These are phyloP conservation scores for Epizoanthus illoricatus DNA, from an alignment of 92 coral and sea anemone species.

Conservation along the genomic window DNA sequence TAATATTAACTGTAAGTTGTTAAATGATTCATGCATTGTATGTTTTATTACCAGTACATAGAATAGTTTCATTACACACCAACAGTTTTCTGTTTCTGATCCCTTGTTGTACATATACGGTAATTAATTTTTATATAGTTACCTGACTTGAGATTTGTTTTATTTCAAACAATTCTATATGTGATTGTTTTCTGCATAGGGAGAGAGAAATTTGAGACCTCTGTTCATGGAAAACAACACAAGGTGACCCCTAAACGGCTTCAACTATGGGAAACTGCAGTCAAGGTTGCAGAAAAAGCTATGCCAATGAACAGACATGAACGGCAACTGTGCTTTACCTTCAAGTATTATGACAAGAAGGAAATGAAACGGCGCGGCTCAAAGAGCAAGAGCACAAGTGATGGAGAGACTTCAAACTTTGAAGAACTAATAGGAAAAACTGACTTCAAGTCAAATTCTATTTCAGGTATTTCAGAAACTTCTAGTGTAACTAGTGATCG, in stretches of 20 bases:
- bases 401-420: slow-evolving; percentile 11
- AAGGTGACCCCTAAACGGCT: slow-evolving; percentile 74
- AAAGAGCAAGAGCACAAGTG: slow-evolving; percentile 52
- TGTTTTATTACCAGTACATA: too few species aligned
- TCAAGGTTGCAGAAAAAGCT: slow-evolving; percentile 92
- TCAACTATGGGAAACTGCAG: slow-evolving; percentile 87
- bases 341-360: slow-evolving; percentile 78
- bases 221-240: slow-evolving; percentile 78
- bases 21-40: too few species aligned
- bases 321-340: slow-evolving; percentile 87
- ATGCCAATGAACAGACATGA: slow-evolving; percentile 92
- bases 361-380: slow-evolving; percentile 52
- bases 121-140: background rate
- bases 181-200: slow-evolving; percentile 49
- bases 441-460: background rate
- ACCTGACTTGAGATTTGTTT: background rate
- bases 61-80: too few species aligned
- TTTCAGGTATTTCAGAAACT: slow-evolving; percentile 8
- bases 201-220: slow-evolving; percentile 79
- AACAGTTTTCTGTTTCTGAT: too few species aligned
- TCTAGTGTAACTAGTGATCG: slow-evolving; percentile 23
- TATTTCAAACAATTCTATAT: background rate
- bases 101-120: background rate
- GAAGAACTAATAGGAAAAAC: slow-evolving; percentile 23
- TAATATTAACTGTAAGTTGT: too few species aligned